Percentiles rank a stretch among this genome's conserved stretches.
Conservation (phyloP, 2,797 vertebrate genomes). For the Petrocephalus schoutedeni region DNA sequence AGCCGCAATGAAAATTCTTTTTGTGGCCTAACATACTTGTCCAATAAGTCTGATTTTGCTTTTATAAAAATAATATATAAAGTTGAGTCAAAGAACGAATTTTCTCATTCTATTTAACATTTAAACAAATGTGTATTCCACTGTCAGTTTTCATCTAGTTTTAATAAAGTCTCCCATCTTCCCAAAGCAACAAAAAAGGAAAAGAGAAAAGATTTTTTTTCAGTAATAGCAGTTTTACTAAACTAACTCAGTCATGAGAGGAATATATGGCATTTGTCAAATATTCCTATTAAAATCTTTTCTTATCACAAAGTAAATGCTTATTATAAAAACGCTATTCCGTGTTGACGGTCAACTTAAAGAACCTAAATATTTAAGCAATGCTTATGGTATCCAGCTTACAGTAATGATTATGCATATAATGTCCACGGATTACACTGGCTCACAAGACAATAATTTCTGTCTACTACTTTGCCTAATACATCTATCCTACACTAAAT, state of each 20-base stretch:
- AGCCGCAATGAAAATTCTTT: background rate
- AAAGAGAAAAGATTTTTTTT: background rate
- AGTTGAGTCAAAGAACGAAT: no score
- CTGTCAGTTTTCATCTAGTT: background rate
- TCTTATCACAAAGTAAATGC: no score
- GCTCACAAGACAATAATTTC: no score
- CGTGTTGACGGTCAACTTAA: no score
- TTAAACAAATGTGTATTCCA: background rate
- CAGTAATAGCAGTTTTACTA: background rate
- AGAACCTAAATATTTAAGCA: background rate
- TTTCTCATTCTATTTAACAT: background rate
- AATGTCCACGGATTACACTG: background rate
- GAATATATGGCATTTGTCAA: background rate
- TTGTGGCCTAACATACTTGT: background rate
- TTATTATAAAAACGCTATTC: no score
- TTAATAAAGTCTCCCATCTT: background rate
- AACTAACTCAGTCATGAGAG: background rate
- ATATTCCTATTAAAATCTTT: background rate
- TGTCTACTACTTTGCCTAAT: no score
- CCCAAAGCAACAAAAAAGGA: background rate
- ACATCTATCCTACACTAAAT: no score
- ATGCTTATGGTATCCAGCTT: background rate
- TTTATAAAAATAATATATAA: background rate
- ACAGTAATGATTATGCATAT: background rate
- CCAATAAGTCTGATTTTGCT: background rate